These are phyloP conservation scores for Oryzaephilus surinamensis DNA, from an alignment of 1,140 invertebrate genomes.

Conservation along the genomic window DNA sequence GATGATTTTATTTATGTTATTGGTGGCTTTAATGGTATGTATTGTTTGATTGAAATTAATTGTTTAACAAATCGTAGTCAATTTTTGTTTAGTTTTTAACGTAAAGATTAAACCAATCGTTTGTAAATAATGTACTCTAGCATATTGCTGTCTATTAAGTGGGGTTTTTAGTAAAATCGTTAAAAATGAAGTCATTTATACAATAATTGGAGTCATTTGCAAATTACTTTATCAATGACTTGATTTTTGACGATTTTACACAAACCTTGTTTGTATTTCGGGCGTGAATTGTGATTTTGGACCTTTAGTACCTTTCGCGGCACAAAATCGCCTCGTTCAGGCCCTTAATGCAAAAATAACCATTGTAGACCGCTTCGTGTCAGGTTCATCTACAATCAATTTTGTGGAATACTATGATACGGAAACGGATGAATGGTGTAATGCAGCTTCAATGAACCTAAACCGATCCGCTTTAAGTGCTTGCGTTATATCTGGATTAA, in stretches of 20 bases:
- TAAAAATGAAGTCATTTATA: not conserved
- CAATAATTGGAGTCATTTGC: not conserved
- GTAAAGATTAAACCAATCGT: not conserved
- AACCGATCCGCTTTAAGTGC: constrained; percentile 56
- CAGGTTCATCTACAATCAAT: constrained; percentile 49
- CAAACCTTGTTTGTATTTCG: not conserved
- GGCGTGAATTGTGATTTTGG: too few relatives aligned
- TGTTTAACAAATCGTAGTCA: not conserved
- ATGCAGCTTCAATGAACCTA: constrained; percentile 56
- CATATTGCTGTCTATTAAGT: not conserved
- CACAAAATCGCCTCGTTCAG: not conserved
- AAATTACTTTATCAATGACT: not conserved
- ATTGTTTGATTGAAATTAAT: not conserved
- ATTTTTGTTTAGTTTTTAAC: not conserved
- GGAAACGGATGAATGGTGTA: constrained; percentile 56
- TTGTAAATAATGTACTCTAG: not conserved
- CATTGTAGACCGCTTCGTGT: constrained; percentile 24
- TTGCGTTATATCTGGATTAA: constrained; percentile 47
- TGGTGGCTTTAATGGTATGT: constrained; percentile 60
- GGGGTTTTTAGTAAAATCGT: too few relatives aligned
- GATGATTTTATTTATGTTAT: constrained; percentile 60
- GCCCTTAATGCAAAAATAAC: constrained; percentile 6
- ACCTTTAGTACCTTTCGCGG: not conserved
- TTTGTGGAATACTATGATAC: constrained; percentile 64
- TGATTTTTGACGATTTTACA: not conserved